Base-by-base conservation (phyloP, 2,797 vertebrate species). In the Crax fasciolata region DNA sequence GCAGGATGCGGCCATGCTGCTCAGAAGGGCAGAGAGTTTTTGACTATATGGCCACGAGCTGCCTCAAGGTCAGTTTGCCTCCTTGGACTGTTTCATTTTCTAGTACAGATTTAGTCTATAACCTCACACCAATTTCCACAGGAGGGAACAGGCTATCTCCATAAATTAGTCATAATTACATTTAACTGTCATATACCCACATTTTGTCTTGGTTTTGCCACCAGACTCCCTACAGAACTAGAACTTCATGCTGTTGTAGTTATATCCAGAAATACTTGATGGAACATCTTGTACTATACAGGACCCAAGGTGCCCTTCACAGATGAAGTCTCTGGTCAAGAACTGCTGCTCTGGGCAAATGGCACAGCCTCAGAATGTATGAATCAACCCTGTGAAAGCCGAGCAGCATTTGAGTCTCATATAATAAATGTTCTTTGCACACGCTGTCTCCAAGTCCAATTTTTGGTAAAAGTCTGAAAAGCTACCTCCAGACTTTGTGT, bases 401-500 rank as follows among this genome's bases (percentile, higher is more conserved):
- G 76, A 91, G 15, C 10, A 58, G 58, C 23, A 54, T 48, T 83
- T 67, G n/a, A 63, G 7, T 46, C 25, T 76, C 19, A 23, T 48
- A 35, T 11, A 89, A 63, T 21, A 77, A 81, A 82, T 63, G 20
- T 7, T 59, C 24, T 43, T 89, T 83, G 48, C 51, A 76, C n/a
- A 63, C 24, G 14, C 18, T 38, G 17, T 73, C 72, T 83, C 82
- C 30, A 67, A 12, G 2, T 51, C 19, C 41, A 90, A 25, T 9
- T 70, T 78, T 55, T 61, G 46, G 49, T 66, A 91, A 76, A 78
- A 73, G 81, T 52, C 74, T 84, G 62, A 78, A 78, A 93, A 89
- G n/a, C 70, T 84, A 24, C 38, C 59, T 52, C 28, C 27, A 84
- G 49, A 23, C 71, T 81, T 75, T 39, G 35, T 43, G 32, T 52